A percentile compares a stretch with the other conserved stretches of the same genome.
phyloP scores from a whole-genome alignment of 2,113 vertebrate genomes.

The Corythoichthys haematopterus region DNA sequence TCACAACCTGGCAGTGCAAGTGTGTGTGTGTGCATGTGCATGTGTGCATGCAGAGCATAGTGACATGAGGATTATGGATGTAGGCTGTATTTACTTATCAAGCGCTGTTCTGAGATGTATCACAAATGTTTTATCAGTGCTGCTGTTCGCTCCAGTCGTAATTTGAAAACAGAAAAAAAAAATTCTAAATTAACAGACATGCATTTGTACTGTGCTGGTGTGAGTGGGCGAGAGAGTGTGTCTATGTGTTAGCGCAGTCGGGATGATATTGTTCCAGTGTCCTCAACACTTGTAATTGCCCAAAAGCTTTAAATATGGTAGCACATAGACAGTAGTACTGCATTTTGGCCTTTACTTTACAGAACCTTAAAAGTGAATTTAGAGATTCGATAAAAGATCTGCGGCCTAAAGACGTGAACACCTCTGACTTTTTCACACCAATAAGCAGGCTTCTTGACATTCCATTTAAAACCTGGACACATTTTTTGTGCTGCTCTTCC shows the following conservation, averaged over 20 bases:
- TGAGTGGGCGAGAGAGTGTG: slow-evolving; percentile 46
- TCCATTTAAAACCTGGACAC: too few species aligned
- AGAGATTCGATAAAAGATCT: background rate
- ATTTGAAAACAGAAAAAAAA: slow-evolving; percentile 35
- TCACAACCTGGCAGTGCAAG: slow-evolving; percentile 76
- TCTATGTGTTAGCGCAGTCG: slow-evolving; percentile 44
- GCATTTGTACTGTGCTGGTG: slow-evolving; percentile 48
- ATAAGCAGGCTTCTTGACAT: too few species aligned
- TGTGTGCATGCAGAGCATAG: slow-evolving; percentile 59
- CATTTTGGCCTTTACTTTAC: slow-evolving; percentile 7
- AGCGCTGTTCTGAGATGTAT: slow-evolving; percentile 76
- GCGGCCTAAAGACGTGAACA: too few species aligned
- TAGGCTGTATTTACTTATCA: slow-evolving; percentile 79
- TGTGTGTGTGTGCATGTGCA: slow-evolving; percentile 34
- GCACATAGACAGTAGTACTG: background rate
- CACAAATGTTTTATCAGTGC: slow-evolving; percentile 48
- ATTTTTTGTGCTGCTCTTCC: too few species aligned
- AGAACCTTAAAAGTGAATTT: background rate
- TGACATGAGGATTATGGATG: slow-evolving; percentile 73
- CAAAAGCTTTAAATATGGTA: slow-evolving; percentile 66
- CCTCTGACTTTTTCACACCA: too few species aligned
- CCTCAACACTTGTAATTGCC: slow-evolving; percentile 65
- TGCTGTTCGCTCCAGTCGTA: slow-evolving; percentile 29
- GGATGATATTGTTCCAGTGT: slow-evolving; percentile 56
- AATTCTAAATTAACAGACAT: slow-evolving; percentile 14